Evolutionary conservation across 2,797 vertebrate species (phyloP), one percentile per base, ranked within the genome.

Genomic region (Typhlichthys subterraneus): DNA sequence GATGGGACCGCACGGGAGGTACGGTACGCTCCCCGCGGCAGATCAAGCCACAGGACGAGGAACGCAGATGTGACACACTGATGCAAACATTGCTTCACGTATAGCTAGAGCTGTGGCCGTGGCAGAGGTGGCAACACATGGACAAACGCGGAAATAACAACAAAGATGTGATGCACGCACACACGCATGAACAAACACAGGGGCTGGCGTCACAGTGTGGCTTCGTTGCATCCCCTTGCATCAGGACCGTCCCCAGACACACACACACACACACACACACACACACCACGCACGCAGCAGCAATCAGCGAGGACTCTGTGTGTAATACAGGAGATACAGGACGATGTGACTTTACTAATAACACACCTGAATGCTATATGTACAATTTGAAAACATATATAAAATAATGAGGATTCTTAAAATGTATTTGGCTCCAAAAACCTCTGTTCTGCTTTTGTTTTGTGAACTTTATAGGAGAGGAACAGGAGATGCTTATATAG

Each of bases 181-280:
- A 64, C 59, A 75, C 11, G 49, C 55, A 68, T 51, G 61, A 66
- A 85, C 82, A 80, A 59, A 65, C 77, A 60, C 70, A 66, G 9
- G 70, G 66, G 74, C 77, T 92, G 88, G 87, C 86, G 77, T 92
- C 91, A 90, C 85, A 84, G 83, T 81, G 86, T 52, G 86, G 74
- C 85, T 77, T 76, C 86, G 87, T 93, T 93, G 90, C 92, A 84
- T 91, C 89, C 89, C 89, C 87, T 93, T 93, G 92, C 92, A 92
- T 94, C 92, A 91, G 90, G 88, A 88, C 86, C 84, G 80, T 91
- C 92, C 91, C 90, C 62, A 78, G 89, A 87, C 77, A 59, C 50
- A 52, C 50, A 31, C 52, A 66, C 61, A 67, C 19, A 57, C 59
- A 65, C 46, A 68, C 45, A 56, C 60, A 59, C 63, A 55, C 54